Evolutionary conservation across 2,113 vertebrate species (phyloP), one percentile per base, ranked within the genome.

Genomic region (Nycticryphes semicollaris): DNA sequence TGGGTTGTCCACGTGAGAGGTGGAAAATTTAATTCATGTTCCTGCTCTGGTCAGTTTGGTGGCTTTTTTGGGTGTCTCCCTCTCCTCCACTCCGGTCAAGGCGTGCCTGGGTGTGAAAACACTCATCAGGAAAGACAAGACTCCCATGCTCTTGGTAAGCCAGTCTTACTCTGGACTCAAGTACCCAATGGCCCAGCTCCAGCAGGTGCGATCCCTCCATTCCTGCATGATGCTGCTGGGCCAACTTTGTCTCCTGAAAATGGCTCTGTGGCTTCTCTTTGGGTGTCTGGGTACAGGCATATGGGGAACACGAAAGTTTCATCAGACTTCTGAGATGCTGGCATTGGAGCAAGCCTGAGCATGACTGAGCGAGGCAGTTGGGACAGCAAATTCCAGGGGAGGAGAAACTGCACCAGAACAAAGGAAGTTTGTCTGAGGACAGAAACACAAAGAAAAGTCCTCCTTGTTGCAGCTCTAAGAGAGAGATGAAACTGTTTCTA

Each of bases 381-480:
- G 90, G 89, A 96, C 95, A 95, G 94, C 89, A 96, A 92, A 96
- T 97, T 97, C 95, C 89, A 84, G 76, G 94, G 89, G 62, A 96
- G 92, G 79, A 97, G 95, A 84, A 95, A 84, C 82, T 88, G 31
- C 60, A 51, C 39, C 76, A 85, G 95, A 96, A 98, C 96, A 96
- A 97, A 97, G 62, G 60, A 91, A 97, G 93, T 96, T 97, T 97
- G 97, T 95, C 82, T 85, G 93, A 84, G 91, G 92, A 93, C 86
- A 93, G 45, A 91, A 96, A 93, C 74, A 82, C 87, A 92, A 62
- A 90, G 60, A 94, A 95, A 95, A 96, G 19, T 85, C 45, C 75
- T 45, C n/a, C 5, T 84, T 93, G 87, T 87, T 95, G 76, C n/a
- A 84, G 22, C 77, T 89, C 33, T 63, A 33, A 90, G 60, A 81